phyloP scores from a whole-genome alignment of 2,113 vertebrate genomes.

The Rhombomys opimus region DNA sequence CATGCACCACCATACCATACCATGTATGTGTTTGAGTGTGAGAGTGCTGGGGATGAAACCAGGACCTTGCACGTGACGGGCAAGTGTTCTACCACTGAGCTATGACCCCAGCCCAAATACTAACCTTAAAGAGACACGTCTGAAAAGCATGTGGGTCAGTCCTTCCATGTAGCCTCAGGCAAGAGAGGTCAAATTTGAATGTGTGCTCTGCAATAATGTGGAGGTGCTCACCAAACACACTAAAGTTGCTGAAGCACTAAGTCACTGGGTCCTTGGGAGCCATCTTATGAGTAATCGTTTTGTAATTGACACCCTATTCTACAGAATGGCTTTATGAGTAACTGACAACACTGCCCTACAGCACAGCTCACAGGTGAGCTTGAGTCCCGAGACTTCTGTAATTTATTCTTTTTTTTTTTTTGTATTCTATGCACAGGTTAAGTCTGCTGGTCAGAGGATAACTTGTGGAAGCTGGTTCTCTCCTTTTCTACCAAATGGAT shows the following conservation, averaged over 20 bases:
- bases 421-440: background rate
- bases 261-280: background rate
- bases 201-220: background rate
- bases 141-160: background rate
- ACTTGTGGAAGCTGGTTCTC: background rate
- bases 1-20: background rate
- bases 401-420: background rate
- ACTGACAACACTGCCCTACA: background rate
- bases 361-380: background rate
- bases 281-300: background rate
- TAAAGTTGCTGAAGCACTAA: background rate
- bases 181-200: constrained; percentile 3
- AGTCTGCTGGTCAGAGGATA: background rate
- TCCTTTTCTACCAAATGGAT: background rate
- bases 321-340: background rate
- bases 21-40: too few relatives aligned
- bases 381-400: background rate
- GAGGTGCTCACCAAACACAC: background rate
- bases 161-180: background rate
- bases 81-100: background rate
- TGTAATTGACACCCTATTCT: background rate
- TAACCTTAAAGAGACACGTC: background rate
- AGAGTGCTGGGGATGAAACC: background rate
- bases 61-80: background rate
- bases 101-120: background rate